Evolutionary conservation across 2,888 invertebrate species (phyloP).

Genomic region (Synergus japonicus): DNA sequence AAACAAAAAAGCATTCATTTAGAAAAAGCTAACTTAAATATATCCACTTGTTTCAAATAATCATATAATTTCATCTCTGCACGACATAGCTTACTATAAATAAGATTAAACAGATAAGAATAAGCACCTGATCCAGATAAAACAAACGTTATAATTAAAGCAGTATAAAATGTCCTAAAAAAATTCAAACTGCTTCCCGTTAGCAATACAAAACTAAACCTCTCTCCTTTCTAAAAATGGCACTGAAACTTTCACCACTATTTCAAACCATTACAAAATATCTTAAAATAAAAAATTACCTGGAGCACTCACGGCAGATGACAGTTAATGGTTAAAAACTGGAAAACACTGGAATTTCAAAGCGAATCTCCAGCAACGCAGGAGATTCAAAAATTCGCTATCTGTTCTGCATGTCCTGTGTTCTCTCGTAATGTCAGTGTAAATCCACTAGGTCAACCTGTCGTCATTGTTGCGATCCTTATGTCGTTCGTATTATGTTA

Average conservation of each 20-base stretch:
- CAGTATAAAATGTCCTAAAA: neutral
- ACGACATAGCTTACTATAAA: neutral
- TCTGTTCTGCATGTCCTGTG: conserved; percentile 7
- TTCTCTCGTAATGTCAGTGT: neutral
- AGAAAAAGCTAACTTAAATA: neutral
- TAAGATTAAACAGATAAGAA: neutral
- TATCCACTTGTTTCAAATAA: neutral
- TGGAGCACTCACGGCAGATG: neutral
- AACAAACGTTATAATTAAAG: conserved; percentile 1
- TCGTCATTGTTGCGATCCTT: conserved; percentile 15
- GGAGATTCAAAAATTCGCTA: conserved; percentile 31
- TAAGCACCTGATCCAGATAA: neutral
- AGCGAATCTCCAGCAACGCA: conserved; percentile 27
- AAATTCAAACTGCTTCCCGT: conserved; percentile 29
- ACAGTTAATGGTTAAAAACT: neutral
- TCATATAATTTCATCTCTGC: neutral
- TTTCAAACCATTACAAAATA: neutral
- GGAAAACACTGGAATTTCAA: neutral
- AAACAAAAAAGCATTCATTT: neutral
- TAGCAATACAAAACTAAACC: conserved; percentile 3
- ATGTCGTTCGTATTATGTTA: conserved; percentile 31
- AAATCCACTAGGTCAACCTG: neutral
- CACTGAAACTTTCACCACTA: conserved; percentile 12
- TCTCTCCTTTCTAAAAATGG: conserved; percentile 3
- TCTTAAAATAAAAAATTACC: neutral